These are phyloP conservation scores for Phylloscopus trochiloides DNA, from an alignment of 2,113 vertebrate genomes.

Conservation along the genomic window DNA sequence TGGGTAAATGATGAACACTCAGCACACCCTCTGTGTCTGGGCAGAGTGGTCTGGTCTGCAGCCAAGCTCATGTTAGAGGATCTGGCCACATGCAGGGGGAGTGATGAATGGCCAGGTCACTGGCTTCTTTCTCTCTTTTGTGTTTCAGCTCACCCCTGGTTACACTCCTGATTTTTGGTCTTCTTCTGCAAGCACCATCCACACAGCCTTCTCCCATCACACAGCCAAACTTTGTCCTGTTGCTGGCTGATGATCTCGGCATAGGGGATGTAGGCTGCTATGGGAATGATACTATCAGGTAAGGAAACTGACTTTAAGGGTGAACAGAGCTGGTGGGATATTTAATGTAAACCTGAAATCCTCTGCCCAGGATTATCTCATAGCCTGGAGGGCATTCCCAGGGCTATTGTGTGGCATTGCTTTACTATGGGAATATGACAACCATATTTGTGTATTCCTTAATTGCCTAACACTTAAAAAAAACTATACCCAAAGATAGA, in stretches of 20 bases:
- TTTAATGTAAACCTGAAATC: not conserved
- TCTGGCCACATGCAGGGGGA: fast-evolving
- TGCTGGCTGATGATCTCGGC: slow-evolving; percentile 90
- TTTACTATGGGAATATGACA: not conserved
- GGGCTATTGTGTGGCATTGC: not conserved
- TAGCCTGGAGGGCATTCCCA: not conserved
- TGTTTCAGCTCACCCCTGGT: slow-evolving; percentile 45
- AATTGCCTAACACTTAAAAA: not conserved
- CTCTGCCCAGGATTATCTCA: not conserved
- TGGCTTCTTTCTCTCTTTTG: not conserved
- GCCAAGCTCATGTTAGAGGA: fast-evolving
- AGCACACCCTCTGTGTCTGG: not conserved
- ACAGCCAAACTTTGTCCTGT: slow-evolving; percentile 84
- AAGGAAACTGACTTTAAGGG: not conserved
- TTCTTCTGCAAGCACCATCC: not conserved
- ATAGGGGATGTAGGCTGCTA: slow-evolving; percentile 93
- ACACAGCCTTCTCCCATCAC: not conserved
- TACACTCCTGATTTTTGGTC: not conserved
- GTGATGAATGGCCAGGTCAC: not conserved
- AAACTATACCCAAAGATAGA: not conserved
- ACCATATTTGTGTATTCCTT: not conserved
- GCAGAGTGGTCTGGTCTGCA: not conserved
- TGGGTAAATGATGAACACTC: not conserved
- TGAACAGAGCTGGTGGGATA: not conserved
- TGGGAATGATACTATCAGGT: slow-evolving; percentile 87